Conservation (phyloP, 2,113 vertebrate genomes). For the Alectura lathami region DNA sequence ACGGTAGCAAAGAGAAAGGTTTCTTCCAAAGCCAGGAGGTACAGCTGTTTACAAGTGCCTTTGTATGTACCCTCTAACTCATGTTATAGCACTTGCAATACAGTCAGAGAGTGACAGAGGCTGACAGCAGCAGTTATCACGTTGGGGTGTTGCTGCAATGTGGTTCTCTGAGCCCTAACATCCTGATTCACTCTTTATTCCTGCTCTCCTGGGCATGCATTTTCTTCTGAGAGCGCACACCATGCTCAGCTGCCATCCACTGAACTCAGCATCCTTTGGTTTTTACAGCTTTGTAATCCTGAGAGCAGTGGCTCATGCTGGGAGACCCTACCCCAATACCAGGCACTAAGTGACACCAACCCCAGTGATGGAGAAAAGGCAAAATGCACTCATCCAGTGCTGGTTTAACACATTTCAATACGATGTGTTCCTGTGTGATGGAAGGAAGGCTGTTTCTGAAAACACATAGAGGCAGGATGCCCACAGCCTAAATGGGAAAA, state of each 20-base stretch:
- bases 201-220: neutral
- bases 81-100: neutral
- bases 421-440: neutral
- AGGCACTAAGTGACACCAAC: accelerated
- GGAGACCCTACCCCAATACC: neutral
- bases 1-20: neutral
- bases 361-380: neutral
- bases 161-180: neutral
- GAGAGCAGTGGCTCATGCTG: too few species aligned
- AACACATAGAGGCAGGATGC: neutral
- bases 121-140: neutral
- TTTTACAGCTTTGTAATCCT: neutral
- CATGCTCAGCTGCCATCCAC: accelerated
- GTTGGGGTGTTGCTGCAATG: neutral
- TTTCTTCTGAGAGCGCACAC: neutral
- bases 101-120: neutral
- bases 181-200: neutral
- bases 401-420: neutral
- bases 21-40: neutral
- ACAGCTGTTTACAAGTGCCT: neutral
- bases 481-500: neutral
- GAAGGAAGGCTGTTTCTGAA: neutral
- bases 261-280: neutral
- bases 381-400: neutral
- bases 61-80: neutral